These are phyloP conservation scores for Synchiropus splendidus DNA, from an alignment of 2,113 vertebrate genomes.

Conservation along the genomic window DNA sequence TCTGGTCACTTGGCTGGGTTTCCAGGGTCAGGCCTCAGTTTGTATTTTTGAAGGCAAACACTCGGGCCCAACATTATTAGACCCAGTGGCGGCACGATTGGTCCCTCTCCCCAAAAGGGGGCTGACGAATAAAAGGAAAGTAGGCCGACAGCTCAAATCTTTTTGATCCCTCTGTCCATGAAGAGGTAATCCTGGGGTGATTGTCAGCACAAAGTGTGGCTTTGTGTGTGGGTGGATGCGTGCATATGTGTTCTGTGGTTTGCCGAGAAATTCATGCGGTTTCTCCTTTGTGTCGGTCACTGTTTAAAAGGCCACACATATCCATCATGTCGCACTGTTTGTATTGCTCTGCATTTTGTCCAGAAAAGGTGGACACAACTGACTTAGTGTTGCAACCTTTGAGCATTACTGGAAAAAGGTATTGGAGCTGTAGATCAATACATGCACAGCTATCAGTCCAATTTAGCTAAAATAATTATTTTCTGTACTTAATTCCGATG, in stretches of 20 bases:
- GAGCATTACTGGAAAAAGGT: too few relatives aligned
- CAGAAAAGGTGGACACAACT: too few relatives aligned
- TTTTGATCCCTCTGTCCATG: slow-evolving; percentile 66
- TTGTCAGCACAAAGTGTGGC: slow-evolving; percentile 64
- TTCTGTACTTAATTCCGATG: too few relatives aligned
- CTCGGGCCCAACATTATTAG: slow-evolving; percentile 46
- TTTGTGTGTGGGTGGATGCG: slow-evolving; percentile 33
- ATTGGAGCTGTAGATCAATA: too few relatives aligned
- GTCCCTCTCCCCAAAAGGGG: slow-evolving; percentile 58
- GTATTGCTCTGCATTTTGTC: too few relatives aligned
- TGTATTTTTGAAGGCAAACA: slow-evolving; percentile 52
- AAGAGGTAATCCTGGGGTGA: slow-evolving; percentile 55
- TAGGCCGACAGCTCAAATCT: slow-evolving; percentile 61
- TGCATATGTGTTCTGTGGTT: slow-evolving; percentile 7
- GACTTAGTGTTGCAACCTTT: too few relatives aligned
- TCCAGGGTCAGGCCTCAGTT: slow-evolving; percentile 29
- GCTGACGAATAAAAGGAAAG: slow-evolving; percentile 53
- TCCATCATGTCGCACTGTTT: too few relatives aligned
- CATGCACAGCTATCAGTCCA: too few relatives aligned
- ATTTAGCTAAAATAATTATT: too few relatives aligned
- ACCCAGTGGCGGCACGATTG: slow-evolving; percentile 57
- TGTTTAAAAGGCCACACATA: slow-evolving; percentile 1
- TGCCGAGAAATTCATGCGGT: neutral
- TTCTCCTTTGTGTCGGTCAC: slow-evolving; percentile 3
- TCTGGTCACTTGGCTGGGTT: slow-evolving; percentile 37